These are phyloP conservation scores for Luscinia luscinia DNA, from an alignment of 2,797 vertebrate species.

Conservation along the genomic window DNA sequence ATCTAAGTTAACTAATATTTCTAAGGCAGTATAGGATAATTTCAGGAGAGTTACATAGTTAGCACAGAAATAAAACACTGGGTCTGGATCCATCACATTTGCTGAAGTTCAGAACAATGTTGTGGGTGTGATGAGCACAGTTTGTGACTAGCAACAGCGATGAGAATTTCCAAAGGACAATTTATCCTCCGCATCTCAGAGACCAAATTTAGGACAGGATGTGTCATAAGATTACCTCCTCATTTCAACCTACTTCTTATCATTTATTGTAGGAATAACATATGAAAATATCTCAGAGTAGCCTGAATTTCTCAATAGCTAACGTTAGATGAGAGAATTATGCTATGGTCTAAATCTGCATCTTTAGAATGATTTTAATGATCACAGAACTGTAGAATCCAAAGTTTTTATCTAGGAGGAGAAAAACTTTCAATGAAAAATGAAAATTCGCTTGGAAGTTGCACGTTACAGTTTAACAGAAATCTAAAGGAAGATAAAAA, in stretches of 20 bases:
- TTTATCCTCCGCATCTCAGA: background rate
- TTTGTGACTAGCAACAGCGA: background rate
- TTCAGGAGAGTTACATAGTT: background rate
- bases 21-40: background rate
- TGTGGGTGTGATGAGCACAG: constrained; percentile 37
- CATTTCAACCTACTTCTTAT: background rate
- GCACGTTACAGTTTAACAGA: background rate
- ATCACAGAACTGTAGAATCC: background rate
- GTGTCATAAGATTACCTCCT: constrained; percentile 39
- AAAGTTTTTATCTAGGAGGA: background rate
- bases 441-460: background rate
- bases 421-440: background rate
- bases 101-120: constrained; percentile 8
- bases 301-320: background rate
- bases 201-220: constrained; percentile 30
- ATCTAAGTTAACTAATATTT: constrained; percentile 24
- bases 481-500: background rate
- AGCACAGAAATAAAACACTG: constrained; percentile 14
- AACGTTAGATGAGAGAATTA: background rate
- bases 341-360: background rate
- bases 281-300: background rate
- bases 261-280: background rate
- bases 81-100: background rate
- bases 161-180: constrained; percentile 41
- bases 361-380: background rate